These are phyloP conservation scores for Drosophila nr. perissopoda DNA, from an alignment of 2,888 invertebrate species.

Conservation along the genomic window DNA sequence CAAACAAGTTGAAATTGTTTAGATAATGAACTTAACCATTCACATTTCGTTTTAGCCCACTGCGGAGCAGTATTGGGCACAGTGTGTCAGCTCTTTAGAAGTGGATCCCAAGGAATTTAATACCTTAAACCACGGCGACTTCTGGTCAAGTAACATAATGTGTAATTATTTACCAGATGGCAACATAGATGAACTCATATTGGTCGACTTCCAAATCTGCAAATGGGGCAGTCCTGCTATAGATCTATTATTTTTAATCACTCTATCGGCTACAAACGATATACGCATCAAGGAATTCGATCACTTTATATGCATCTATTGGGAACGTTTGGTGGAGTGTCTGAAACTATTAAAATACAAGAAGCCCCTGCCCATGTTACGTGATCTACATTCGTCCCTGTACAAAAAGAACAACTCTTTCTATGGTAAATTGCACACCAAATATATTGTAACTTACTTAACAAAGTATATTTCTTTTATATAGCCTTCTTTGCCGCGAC, in stretches of 20 bases:
- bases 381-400: constrained; percentile 74
- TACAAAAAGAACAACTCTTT: constrained; percentile 66
- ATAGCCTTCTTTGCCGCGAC: constrained; percentile 64
- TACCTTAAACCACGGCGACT: constrained; percentile 82
- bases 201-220: constrained; percentile 81
- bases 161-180: constrained; percentile 67
- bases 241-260: constrained; percentile 79
- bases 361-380: constrained; percentile 72
- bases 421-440: constrained; percentile 50
- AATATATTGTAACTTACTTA: neutral
- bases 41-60: constrained; percentile 58
- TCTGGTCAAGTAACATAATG: constrained; percentile 83
- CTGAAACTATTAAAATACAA: constrained; percentile 71
- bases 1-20: neutral
- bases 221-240: constrained; percentile 81
- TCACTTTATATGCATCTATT: constrained; percentile 78
- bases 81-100: constrained; percentile 35
- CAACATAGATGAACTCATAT: constrained; percentile 61
- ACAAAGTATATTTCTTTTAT: neutral
- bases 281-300: constrained; percentile 78
- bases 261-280: constrained; percentile 69
- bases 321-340: constrained; percentile 76
- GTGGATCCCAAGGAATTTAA: constrained; percentile 63
- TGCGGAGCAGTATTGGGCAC: constrained; percentile 65
- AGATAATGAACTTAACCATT: neutral